Conservation (phyloP, 2,797 vertebrate genomes). For the Echeneis naucrates region DNA sequence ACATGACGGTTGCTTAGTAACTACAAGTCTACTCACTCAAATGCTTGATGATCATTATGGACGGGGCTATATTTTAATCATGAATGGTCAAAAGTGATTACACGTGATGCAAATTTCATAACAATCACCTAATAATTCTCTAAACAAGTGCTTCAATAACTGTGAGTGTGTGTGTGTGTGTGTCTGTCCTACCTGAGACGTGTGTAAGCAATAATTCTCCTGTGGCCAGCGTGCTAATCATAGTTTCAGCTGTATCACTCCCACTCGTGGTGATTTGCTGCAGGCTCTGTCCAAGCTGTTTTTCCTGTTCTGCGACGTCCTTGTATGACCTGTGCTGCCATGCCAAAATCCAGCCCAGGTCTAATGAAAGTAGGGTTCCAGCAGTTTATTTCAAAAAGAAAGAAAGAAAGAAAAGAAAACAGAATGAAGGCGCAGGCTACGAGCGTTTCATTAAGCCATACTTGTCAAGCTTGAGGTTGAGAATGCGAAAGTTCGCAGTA, state of each 20-base stretch:
- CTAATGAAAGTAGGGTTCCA: constrained; percentile 80
- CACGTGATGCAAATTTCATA: neutral
- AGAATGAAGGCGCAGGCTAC: constrained; percentile 39
- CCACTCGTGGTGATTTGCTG: constrained; percentile 75
- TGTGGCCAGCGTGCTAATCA: constrained; percentile 52
- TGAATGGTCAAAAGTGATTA: constrained; percentile 42
- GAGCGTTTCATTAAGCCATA: constrained; percentile 62
- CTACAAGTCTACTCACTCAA: constrained; percentile 79
- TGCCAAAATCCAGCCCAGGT: constrained; percentile 81
- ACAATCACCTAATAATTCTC: constrained; percentile 4
- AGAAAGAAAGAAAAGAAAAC: constrained; percentile 31
- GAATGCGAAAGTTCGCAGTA: constrained; percentile 64
- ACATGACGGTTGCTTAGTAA: constrained; percentile 86
- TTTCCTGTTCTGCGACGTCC: constrained; percentile 84
- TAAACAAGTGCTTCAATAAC: constrained; percentile 1
- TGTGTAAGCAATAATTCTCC: constrained; percentile 44
- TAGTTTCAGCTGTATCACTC: constrained; percentile 72
- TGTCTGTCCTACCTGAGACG: constrained; percentile 30
- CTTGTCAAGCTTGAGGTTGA: constrained; percentile 50
- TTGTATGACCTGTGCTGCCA: constrained; percentile 71
- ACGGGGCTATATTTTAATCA: constrained; percentile 47
- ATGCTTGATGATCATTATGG: constrained; percentile 65
- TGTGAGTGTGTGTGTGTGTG: constrained; percentile 20
- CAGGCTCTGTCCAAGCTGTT: constrained; percentile 79
- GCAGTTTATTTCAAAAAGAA: constrained; percentile 67